Evolutionary conservation across 2,888 invertebrate genomes (phyloP).

Genomic region (Macaria liturata): DNA sequence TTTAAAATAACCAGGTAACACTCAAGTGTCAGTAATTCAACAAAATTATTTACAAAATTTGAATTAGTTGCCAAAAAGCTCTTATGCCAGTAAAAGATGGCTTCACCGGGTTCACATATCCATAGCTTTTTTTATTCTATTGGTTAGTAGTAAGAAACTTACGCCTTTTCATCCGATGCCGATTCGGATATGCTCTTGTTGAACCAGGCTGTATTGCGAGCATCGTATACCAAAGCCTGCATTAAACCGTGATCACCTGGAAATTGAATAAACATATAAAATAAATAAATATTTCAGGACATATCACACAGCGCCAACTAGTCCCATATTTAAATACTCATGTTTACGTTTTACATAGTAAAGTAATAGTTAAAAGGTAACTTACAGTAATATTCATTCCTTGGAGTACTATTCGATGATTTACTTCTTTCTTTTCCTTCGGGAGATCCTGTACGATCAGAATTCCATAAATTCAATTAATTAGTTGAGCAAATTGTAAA

Average conservation of each 20-base stretch:
- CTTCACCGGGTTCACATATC: too few species aligned
- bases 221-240: conserved; percentile 93
- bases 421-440: conserved; percentile 69
- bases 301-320: too few species aligned
- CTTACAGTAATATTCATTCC: conserved; percentile 82
- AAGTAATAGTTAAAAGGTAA: conserved; percentile 33
- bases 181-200: conserved; percentile 89
- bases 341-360: neutral
- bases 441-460: conserved; percentile 52
- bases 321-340: too few species aligned
- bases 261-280: conserved; percentile 1
- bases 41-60: too few species aligned
- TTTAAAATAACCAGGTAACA: too few species aligned
- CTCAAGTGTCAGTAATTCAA: too few species aligned
- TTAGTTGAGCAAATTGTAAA: too few species aligned
- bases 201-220: conserved; percentile 94
- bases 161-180: conserved; percentile 87
- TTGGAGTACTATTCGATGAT: conserved; percentile 66
- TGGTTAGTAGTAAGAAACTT: conserved; percentile 46
- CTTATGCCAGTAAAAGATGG: too few species aligned
- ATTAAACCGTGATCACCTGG: conserved; percentile 93
- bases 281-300: too few species aligned
- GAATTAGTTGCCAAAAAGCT: too few species aligned
- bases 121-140: neutral
- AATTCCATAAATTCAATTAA: too few species aligned